Evolutionary conservation across 2,113 vertebrate genomes (phyloP).

Genomic region (Eudorcas thomsonii): DNA sequence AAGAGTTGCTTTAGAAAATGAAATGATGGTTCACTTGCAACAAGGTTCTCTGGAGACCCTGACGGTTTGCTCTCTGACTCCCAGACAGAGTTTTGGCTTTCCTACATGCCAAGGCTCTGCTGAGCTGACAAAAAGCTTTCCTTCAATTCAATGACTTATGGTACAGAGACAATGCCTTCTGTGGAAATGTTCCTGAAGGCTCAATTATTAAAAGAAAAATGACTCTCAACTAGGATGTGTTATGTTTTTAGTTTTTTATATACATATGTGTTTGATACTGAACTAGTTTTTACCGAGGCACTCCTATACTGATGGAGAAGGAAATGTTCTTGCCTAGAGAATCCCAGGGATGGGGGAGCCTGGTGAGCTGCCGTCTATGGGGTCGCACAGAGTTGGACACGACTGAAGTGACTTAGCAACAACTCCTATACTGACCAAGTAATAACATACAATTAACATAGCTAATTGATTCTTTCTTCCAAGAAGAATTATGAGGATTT

Average conservation of each 20-base stretch:
- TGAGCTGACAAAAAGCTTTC: slow-evolving; percentile 44
- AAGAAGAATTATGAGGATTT: not conserved
- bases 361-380: too few relatives aligned
- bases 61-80: not conserved
- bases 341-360: too few relatives aligned
- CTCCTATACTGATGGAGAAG: not conserved
- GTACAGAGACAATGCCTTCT: not conserved
- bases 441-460: not conserved
- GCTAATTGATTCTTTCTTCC: not conserved
- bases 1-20: not conserved
- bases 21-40: not conserved
- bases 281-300: not conserved
- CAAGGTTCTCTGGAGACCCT: not conserved
- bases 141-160: slow-evolving; percentile 40
- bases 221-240: not conserved
- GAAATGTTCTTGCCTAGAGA: too few relatives aligned
- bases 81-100: not conserved
- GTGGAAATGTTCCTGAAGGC: slow-evolving; percentile 39
- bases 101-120: not conserved
- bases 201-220: slow-evolving; percentile 55
- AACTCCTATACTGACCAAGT: not conserved
- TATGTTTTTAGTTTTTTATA: slow-evolving; percentile 37
- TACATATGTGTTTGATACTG: not conserved
- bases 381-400: too few relatives aligned
- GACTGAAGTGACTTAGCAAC: too few relatives aligned